Conservation (phyloP, 2,113 vertebrate species). For the Heliornis fulica region DNA sequence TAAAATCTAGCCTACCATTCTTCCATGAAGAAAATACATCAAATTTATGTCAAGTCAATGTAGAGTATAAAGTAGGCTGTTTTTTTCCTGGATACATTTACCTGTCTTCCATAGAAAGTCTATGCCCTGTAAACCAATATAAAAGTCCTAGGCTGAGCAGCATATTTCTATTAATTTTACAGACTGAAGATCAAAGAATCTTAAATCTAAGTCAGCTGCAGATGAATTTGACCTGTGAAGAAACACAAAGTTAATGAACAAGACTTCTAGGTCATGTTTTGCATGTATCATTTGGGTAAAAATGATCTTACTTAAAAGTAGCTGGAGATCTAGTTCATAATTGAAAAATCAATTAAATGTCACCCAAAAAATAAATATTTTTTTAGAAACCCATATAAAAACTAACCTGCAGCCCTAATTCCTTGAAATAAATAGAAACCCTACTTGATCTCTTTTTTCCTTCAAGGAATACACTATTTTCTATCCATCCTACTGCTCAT, state of each 20-base stretch:
- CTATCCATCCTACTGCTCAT: neutral
- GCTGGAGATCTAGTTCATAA: neutral
- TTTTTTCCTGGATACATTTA: neutral
- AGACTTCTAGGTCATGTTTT: neutral
- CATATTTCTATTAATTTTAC: neutral
- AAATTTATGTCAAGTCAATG: neutral
- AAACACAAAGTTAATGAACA: neutral
- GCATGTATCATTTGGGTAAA: neutral
- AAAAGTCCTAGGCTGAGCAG: neutral
- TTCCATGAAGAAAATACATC: neutral
- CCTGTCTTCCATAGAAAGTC: neutral
- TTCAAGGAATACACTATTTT: neutral
- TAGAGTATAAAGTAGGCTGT: neutral
- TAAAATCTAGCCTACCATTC: neutral
- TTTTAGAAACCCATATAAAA: no score
- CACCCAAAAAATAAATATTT: neutral
- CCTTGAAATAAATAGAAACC: neutral
- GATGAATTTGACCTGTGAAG: neutral
- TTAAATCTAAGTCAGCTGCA: neutral
- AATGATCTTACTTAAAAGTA: neutral
- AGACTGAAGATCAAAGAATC: neutral
- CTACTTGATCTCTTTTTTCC: neutral
- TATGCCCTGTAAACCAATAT: neutral
- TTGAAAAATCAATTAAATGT: neutral
- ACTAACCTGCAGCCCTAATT: neutral